These are phyloP conservation scores for Heterotilapia buettikoferi DNA, from an alignment of 2,113 vertebrate species.

Conservation along the genomic window DNA sequence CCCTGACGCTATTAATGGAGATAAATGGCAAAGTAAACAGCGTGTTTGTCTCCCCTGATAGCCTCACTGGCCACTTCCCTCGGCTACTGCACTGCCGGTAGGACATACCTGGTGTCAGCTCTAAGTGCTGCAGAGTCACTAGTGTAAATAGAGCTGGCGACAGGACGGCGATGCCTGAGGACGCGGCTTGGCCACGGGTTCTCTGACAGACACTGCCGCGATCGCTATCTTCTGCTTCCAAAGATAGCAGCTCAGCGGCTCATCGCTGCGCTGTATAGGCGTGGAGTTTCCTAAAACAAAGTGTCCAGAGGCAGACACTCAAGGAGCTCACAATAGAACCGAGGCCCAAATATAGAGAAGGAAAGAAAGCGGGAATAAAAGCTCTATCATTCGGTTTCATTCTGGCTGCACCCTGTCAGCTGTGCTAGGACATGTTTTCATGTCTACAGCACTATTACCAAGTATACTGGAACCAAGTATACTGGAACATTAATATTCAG, in stretches of 20 bases:
- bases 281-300: conserved; percentile 59
- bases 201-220: conserved; percentile 55
- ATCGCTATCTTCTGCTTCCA: conserved; percentile 72
- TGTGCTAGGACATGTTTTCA: neutral
- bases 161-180: conserved; percentile 75
- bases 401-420: neutral
- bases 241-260: conserved; percentile 60
- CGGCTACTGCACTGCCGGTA: conserved; percentile 66
- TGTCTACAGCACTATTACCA: neutral
- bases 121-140: conserved; percentile 72
- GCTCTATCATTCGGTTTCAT: neutral
- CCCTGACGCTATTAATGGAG: conserved; percentile 67
- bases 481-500: neutral
- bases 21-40: conserved; percentile 73
- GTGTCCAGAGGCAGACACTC: conserved; percentile 53
- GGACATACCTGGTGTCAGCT: conserved; percentile 75
- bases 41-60: conserved; percentile 65
- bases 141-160: conserved; percentile 78
- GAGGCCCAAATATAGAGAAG: conserved; percentile 37
- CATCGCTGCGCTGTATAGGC: conserved; percentile 33
- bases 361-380: neutral
- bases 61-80: conserved; percentile 61
- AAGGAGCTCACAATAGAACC: conserved; percentile 12
- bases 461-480: neutral
- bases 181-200: conserved; percentile 51